Conservation (phyloP, 2,797 vertebrate species). For the Xerus rutilus region DNA sequence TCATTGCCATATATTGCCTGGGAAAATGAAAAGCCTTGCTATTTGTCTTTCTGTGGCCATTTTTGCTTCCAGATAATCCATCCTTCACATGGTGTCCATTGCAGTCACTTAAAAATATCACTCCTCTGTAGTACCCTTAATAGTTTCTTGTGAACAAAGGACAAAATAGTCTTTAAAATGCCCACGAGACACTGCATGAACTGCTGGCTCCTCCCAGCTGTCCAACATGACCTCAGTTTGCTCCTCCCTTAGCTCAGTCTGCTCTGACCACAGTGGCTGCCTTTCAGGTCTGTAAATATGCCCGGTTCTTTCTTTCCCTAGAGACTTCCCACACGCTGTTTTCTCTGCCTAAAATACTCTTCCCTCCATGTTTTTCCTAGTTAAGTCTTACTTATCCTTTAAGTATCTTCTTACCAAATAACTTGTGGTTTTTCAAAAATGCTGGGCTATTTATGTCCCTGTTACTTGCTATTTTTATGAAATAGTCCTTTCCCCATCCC, state of each 20-base stretch:
- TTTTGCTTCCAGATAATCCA: not conserved
- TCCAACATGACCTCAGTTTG: not conserved
- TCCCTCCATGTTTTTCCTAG: not conserved
- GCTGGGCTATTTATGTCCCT: slow-evolving; percentile 44
- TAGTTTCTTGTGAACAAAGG: not conserved
- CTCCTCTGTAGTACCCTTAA: not conserved
- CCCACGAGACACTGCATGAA: not conserved
- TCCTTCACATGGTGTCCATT: not conserved
- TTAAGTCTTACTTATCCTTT: slow-evolving; percentile 45
- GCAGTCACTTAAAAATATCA: not conserved
- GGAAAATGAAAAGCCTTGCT: not conserved
- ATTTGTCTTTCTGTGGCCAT: not conserved
- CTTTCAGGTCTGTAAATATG: slow-evolving; percentile 4
- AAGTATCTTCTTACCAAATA: slow-evolving; percentile 54
- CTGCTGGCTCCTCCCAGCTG: not conserved
- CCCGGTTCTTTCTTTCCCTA: not conserved
- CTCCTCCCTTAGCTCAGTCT: rapidly evolving
- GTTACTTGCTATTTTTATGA: slow-evolving; percentile 64
- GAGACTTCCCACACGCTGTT: slow-evolving; percentile 70
- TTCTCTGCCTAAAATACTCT: slow-evolving; percentile 68
- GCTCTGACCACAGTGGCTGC: not conserved
- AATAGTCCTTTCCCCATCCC: not conserved
- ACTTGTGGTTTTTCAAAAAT: slow-evolving; percentile 59
- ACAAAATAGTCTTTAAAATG: not conserved
- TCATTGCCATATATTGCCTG: not conserved